Evolutionary conservation across 2,113 vertebrate species (phyloP).

Genomic region (Lophura nycthemera): DNA sequence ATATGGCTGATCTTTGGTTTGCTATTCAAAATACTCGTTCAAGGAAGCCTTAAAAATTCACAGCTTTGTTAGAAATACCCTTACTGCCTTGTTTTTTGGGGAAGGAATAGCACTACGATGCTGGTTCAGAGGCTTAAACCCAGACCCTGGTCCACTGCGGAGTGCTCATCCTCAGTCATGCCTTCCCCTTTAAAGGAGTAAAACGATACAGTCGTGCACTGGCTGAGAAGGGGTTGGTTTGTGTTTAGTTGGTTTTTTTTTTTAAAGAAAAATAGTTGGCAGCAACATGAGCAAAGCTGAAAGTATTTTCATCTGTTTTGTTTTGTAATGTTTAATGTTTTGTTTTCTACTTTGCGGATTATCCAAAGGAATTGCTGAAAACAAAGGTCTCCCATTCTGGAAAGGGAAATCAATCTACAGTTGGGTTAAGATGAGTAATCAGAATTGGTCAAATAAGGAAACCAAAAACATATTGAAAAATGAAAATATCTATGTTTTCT

Average conservation of each 20-base stretch:
- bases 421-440: not conserved
- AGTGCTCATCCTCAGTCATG: not conserved
- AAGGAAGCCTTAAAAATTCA: not conserved
- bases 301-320: conserved; percentile 50
- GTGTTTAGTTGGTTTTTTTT: not conserved
- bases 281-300: conserved; percentile 27
- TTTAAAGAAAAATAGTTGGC: conserved; percentile 28
- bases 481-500: not conserved
- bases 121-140: not conserved
- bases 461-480: not conserved
- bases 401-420: not conserved
- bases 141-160: not conserved
- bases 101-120: not conserved
- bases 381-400: not conserved
- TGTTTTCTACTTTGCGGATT: conserved; percentile 9
- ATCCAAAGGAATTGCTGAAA: conserved; percentile 31
- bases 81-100: rapidly evolving
- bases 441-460: not conserved
- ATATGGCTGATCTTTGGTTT: not conserved
- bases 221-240: not conserved
- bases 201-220: rapidly evolving
- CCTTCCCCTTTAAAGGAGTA: not conserved
- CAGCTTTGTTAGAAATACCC: not conserved
- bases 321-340: conserved; percentile 28
- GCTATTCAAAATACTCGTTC: not conserved